phyloP scores from a whole-genome alignment of 2,113 vertebrate genomes.

The Hippocampus mohnikei region DNA sequence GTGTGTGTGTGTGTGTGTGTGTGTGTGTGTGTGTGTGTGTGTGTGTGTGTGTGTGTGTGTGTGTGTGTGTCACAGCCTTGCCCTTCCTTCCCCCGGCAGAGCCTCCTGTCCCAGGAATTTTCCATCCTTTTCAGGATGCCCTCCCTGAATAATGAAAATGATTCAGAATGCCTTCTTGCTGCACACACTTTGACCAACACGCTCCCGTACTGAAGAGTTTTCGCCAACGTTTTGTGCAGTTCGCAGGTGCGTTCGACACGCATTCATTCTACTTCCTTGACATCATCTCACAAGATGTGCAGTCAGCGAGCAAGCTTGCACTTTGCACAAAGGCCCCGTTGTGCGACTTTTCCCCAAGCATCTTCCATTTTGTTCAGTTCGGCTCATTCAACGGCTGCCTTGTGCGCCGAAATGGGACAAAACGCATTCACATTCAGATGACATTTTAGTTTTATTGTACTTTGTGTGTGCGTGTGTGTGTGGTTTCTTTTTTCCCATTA shows the following conservation, averaged over 20 bases:
- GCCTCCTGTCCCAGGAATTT: slow-evolving; percentile 58
- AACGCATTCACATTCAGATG: not conserved
- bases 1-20: not conserved
- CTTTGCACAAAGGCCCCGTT: slow-evolving; percentile 52
- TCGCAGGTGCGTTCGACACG: slow-evolving; percentile 12
- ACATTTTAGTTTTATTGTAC: not conserved
- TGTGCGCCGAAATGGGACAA: not conserved
- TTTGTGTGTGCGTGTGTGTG: not conserved
- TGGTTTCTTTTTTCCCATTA: not conserved
- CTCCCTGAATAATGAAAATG: slow-evolving; percentile 50
- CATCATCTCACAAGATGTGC: slow-evolving; percentile 60
- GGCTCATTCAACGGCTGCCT: slow-evolving; percentile 10
- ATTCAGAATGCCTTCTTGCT: slow-evolving; percentile 30
- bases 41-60: slow-evolving; percentile 17
- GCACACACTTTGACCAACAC: slow-evolving; percentile 4
- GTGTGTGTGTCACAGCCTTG: slow-evolving; percentile 35
- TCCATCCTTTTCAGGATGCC: slow-evolving; percentile 59
- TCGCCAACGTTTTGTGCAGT: slow-evolving; percentile 11
- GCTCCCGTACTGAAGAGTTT: slow-evolving; percentile 3
- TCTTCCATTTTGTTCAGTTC: slow-evolving; percentile 25
- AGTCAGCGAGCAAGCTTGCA: slow-evolving; percentile 51
- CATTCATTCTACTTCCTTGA: slow-evolving; percentile 42
- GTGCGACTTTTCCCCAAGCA: slow-evolving; percentile 21
- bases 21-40: not conserved
- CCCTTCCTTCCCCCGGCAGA: slow-evolving; percentile 56